Evolutionary conservation across 2,888 invertebrate genomes (phyloP).

Genomic region (Amphipoea oculea): DNA sequence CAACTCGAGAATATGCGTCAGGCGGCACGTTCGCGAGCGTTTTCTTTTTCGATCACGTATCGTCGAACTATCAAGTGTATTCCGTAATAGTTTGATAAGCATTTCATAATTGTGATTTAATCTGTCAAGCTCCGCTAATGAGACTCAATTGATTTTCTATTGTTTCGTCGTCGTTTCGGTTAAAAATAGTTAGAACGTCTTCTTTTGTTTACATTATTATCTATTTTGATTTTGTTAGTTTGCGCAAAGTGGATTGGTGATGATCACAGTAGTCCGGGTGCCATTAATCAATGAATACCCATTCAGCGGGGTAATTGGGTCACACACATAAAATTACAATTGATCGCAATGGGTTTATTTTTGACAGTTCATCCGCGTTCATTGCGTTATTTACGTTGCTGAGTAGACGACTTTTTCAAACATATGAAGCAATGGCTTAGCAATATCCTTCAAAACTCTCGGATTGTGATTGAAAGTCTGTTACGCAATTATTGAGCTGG

Average conservation of each 20-base stretch:
- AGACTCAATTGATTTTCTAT: no score
- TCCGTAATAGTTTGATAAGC: conserved; percentile 62
- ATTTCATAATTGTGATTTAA: conserved; percentile 47
- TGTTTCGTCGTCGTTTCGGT: no score
- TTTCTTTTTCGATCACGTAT: conserved; percentile 60
- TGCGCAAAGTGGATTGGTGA: neutral
- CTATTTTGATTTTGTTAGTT: neutral
- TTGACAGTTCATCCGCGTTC: no score
- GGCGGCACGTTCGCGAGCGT: conserved; percentile 50
- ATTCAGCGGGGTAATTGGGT: neutral
- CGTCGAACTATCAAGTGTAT: conserved; percentile 58
- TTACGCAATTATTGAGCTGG: no score
- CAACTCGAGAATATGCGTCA: conserved; percentile 32
- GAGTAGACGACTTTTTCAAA: no score
- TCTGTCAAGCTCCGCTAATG: no score
- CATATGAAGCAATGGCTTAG: no score
- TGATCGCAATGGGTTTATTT: no score
- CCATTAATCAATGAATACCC: neutral
- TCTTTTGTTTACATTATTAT: neutral
- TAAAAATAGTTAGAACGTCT: conserved; percentile 3
- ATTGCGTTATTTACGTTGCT: no score
- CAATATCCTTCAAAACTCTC: no score
- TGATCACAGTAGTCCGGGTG: neutral
- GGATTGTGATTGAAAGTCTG: no score
- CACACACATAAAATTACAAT: no score